Conservation (phyloP, 2,797 vertebrate species). For the Enteromius mattozi region DNA sequence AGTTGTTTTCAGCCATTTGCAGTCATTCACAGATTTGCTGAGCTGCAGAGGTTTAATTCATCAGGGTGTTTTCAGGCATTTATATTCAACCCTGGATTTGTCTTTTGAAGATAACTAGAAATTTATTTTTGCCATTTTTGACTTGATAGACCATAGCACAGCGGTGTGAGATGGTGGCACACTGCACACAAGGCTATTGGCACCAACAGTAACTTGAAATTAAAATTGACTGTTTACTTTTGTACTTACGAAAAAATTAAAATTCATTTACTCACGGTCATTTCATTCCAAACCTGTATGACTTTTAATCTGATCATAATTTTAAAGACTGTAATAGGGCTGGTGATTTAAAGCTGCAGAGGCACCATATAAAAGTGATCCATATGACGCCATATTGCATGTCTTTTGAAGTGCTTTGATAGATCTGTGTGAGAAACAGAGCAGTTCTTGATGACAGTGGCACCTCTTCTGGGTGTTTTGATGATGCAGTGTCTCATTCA, state of each 20-base stretch:
- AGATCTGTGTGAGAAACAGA: not conserved
- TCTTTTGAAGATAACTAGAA: not conserved
- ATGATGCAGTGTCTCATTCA: not conserved
- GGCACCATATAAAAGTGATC: not conserved
- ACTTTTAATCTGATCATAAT: not conserved
- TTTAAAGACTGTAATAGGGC: not conserved
- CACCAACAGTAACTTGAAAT: not conserved
- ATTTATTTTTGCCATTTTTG: not conserved
- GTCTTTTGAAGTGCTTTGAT: not conserved
- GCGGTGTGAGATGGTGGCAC: no score
- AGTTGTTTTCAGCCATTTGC: conserved; percentile 36
- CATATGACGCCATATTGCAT: not conserved
- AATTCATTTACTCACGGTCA: not conserved
- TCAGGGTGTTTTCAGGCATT: conserved; percentile 18
- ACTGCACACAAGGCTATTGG: no score
- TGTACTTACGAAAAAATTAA: not conserved
- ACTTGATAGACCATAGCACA: not conserved
- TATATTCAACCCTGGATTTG: not conserved
- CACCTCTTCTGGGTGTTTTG: not conserved
- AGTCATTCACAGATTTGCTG: conserved; percentile 28
- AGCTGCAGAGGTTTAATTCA: conserved; percentile 21
- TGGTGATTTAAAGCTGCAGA: not conserved
- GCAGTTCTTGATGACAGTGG: not conserved
- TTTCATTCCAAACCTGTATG: not conserved
- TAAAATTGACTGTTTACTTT: not conserved